Conservation (phyloP, 1,140 invertebrate species). For the Hycleus cichorii region DNA sequence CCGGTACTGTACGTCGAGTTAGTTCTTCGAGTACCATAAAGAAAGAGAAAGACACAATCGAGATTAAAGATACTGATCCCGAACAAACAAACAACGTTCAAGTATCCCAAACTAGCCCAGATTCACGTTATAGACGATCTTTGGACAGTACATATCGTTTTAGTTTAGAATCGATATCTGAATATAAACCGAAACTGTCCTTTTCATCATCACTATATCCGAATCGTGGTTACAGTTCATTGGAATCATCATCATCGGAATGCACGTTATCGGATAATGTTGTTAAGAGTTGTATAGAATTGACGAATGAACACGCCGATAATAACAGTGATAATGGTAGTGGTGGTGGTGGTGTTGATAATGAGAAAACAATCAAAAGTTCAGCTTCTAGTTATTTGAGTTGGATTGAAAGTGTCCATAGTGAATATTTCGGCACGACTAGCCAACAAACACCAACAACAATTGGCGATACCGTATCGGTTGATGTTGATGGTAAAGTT, state of each 20-base stretch:
- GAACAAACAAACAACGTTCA: constrained; percentile 4
- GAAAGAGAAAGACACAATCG: constrained; percentile 5
- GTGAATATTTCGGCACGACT: constrained; percentile 27
- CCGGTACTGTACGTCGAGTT: constrained; percentile 30
- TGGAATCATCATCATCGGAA: constrained; percentile 31
- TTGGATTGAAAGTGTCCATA: constrained; percentile 39
- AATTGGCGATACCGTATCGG: constrained; percentile 4
- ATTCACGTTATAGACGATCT: constrained; percentile 27
- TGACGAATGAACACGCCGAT: constrained; percentile 5
- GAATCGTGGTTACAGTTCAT: constrained; percentile 20
- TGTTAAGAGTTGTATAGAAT: constrained; percentile 12
- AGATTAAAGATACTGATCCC: not conserved
- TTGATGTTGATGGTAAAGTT: constrained; percentile 36
- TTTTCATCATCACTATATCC: constrained; percentile 28
- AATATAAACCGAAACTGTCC: constrained; percentile 32
- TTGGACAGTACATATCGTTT: constrained; percentile 32
- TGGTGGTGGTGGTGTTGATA: not conserved
- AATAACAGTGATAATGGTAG: not conserved
- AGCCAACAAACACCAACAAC: not conserved
- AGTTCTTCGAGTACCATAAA: constrained; percentile 3
- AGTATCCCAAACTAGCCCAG: constrained; percentile 1
- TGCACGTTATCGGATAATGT: constrained; percentile 29
- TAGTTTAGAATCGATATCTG: constrained; percentile 39
- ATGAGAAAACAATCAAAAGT: constrained; percentile 24
- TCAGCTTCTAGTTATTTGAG: constrained; percentile 35